These are phyloP conservation scores for Drosophila equinoxialis DNA, from an alignment of 1,140 invertebrate genomes.

Conservation along the genomic window DNA sequence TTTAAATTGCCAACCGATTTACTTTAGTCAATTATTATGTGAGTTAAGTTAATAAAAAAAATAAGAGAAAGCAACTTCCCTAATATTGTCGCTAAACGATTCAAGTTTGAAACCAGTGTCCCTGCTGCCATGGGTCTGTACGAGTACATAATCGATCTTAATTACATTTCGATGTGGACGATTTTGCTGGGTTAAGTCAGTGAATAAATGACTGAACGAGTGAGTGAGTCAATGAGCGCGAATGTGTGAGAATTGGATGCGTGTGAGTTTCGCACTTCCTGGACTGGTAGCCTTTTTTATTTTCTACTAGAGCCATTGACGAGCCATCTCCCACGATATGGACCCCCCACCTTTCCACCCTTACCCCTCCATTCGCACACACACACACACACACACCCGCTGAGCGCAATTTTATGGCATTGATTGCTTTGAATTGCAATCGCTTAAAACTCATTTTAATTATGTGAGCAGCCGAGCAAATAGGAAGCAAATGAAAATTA, in stretches of 20 bases:
- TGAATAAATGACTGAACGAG: constrained; percentile 15
- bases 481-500: constrained; percentile 53
- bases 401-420: constrained; percentile 19
- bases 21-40: not conserved
- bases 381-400: not conserved
- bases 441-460: constrained; percentile 61
- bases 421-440: constrained; percentile 69
- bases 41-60: constrained; percentile 51
- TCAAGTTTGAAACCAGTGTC: constrained; percentile 30
- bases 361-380: no score
- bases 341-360: not conserved
- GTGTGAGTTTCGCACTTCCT: constrained; percentile 27
- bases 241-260: constrained; percentile 19
- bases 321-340: not conserved
- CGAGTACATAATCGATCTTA: constrained; percentile 68
- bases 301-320: not conserved
- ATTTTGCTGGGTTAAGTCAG: not conserved
- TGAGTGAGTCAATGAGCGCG: not conserved
- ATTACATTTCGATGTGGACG: constrained; percentile 53
- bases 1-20: constrained; percentile 1
- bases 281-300: not conserved
- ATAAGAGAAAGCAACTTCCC: not conserved
- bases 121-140: not conserved
- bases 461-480: constrained; percentile 38
- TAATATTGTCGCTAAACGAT: constrained; percentile 12